Conservation (phyloP, 2,888 invertebrate genomes). For the Carcina quercana region DNA sequence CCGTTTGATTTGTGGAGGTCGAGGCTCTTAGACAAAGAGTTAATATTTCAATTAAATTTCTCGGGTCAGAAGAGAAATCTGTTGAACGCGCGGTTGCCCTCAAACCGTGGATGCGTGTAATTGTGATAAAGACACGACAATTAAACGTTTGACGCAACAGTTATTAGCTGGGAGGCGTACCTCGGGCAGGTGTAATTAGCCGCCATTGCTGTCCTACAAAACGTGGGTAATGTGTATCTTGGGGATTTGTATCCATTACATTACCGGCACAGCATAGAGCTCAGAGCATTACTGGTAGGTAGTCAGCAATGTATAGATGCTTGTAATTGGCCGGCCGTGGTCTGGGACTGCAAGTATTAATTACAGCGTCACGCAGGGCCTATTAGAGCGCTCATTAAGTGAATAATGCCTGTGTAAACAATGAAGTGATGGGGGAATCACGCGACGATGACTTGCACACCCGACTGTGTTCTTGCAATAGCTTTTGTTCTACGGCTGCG, state of each 20-base stretch:
- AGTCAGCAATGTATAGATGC: neutral
- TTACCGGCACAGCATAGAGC: neutral
- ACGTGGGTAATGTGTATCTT: conserved; percentile 11
- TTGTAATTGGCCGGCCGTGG: conserved; percentile 1
- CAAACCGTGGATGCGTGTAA: conserved; percentile 68
- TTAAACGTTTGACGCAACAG: conserved; percentile 38
- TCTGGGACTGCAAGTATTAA: conserved; percentile 33
- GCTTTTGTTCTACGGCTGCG: conserved; percentile 21
- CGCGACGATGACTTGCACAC: conserved; percentile 51
- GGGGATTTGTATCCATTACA: neutral
- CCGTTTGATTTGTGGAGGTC: conserved; percentile 24
- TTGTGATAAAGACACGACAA: conserved; percentile 56
- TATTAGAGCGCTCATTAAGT: conserved; percentile 54
- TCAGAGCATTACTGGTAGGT: neutral
- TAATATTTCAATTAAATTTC: conserved; percentile 43
- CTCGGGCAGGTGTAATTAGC: conserved; percentile 24
- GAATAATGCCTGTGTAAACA: conserved; percentile 56
- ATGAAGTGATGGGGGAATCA: conserved; percentile 53
- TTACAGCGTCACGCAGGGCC: conserved; percentile 45
- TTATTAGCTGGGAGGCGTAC: conserved; percentile 38
- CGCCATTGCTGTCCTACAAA: conserved; percentile 23
- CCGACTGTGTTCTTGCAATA: conserved; percentile 28
- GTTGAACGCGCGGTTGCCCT: conserved; percentile 44
- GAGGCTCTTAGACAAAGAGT: conserved; percentile 35
- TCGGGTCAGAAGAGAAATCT: conserved; percentile 66